phyloP scores from a whole-genome alignment of 2,113 vertebrate species.

The Pipra filicauda region DNA sequence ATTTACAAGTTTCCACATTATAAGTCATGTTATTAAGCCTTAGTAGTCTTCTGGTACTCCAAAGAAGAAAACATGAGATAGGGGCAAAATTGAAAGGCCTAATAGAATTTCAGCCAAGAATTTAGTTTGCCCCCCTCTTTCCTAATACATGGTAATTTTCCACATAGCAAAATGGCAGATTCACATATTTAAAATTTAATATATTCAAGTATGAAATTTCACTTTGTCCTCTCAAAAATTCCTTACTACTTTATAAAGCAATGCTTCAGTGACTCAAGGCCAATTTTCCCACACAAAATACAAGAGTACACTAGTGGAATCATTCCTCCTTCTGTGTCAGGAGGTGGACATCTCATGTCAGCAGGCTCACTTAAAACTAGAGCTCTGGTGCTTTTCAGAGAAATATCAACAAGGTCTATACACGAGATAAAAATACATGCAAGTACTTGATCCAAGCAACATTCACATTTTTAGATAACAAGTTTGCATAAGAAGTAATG shows the following conservation, averaged over 20 bases:
- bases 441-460: background rate
- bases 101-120: background rate
- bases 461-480: background rate
- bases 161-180: background rate
- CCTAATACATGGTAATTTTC: background rate
- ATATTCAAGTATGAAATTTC: background rate
- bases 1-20: background rate
- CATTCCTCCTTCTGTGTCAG: background rate
- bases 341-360: background rate
- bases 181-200: background rate
- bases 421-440: background rate
- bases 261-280: background rate
- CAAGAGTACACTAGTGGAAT: background rate
- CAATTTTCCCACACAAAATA: background rate
- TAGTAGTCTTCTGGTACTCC: background rate
- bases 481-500: background rate
- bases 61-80: background rate
- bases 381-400: background rate
- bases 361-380: background rate
- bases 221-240: background rate
- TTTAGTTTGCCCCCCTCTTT: background rate
- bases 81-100: background rate
- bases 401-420: background rate
- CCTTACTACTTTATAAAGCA: background rate
- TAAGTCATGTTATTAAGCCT: background rate